Percentiles rank a stretch among this genome's conserved stretches.
These are phyloP conservation scores for Apistogramma diplotaenia DNA, from an alignment of 2,113 vertebrate species.

Conservation along the genomic window DNA sequence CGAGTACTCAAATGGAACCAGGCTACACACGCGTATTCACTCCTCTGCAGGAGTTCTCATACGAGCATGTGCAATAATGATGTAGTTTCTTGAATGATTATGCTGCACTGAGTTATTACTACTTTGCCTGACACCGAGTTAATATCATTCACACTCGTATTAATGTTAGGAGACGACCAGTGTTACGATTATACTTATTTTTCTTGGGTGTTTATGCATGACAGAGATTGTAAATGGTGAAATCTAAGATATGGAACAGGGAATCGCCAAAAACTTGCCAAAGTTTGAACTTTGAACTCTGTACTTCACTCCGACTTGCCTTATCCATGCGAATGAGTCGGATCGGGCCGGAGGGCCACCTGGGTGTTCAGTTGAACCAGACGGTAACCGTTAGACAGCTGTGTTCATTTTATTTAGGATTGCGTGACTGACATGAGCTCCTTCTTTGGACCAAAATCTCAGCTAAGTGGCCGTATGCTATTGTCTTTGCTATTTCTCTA, in stretches of 20 bases:
- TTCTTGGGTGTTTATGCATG: slow-evolving; percentile 67
- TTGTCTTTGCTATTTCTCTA: slow-evolving; percentile 52
- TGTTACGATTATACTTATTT: slow-evolving; percentile 57
- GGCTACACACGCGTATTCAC: slow-evolving; percentile 61
- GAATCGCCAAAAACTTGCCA: slow-evolving; percentile 72
- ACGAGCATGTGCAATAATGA: slow-evolving; percentile 79
- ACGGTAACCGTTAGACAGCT: slow-evolving; percentile 58
- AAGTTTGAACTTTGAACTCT: slow-evolving; percentile 71
- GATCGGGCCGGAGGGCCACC: background rate
- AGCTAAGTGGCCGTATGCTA: slow-evolving; percentile 19
- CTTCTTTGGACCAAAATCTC: slow-evolving; percentile 72
- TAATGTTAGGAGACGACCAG: slow-evolving; percentile 50
- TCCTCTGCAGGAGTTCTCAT: slow-evolving; percentile 56
- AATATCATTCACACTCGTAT: slow-evolving; percentile 41
- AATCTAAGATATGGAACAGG: slow-evolving; percentile 33
- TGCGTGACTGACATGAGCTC: slow-evolving; percentile 21
- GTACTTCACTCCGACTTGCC: slow-evolving; percentile 59
- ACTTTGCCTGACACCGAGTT: slow-evolving; percentile 62
- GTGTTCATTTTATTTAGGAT: slow-evolving; percentile 26
- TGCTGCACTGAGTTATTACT: slow-evolving; percentile 43
- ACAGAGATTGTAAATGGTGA: slow-evolving; percentile 34
- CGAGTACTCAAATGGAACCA: slow-evolving; percentile 49
- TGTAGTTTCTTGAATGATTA: slow-evolving; percentile 62
- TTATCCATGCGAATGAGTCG: slow-evolving; percentile 55
- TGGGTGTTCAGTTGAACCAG: slow-evolving; percentile 26